A percentile compares a stretch with the other conserved stretches of the same genome.
Conservation (phyloP, 2,888 invertebrate species). For the Scaptomyza polygonia region DNA sequence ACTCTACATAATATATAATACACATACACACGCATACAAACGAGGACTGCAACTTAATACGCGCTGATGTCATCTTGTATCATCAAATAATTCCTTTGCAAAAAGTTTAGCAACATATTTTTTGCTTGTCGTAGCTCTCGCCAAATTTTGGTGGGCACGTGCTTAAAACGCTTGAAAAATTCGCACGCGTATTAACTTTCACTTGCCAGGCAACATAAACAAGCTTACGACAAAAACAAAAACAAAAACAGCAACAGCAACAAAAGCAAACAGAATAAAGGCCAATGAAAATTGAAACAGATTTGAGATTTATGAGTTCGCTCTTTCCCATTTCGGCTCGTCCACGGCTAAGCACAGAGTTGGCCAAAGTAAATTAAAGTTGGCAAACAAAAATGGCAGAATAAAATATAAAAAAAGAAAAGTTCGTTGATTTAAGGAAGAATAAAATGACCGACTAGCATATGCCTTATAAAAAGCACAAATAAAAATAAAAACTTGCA, state of each 20-base stretch:
- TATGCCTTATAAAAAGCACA: constrained; percentile 27
- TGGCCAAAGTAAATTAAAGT: constrained; percentile 64
- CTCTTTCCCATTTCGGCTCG: constrained; percentile 27
- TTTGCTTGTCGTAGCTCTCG: constrained; percentile 18
- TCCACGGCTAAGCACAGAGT: constrained; percentile 26
- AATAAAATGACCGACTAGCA: neutral
- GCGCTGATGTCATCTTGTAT: constrained; percentile 71
- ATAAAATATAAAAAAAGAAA: constrained; percentile 23
- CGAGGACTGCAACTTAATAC: constrained; percentile 55
- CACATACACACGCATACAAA: constrained; percentile 2
- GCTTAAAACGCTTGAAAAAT: constrained; percentile 54
- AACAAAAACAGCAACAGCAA: too few relatives aligned
- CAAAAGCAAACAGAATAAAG: constrained; percentile 34
- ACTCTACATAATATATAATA: too few relatives aligned
- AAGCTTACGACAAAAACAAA: constrained; percentile 55
- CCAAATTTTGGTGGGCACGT: constrained; percentile 20
- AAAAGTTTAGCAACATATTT: constrained; percentile 60
- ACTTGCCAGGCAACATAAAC: constrained; percentile 64
- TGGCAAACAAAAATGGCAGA: constrained; percentile 62
- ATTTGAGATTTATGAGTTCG: constrained; percentile 71
- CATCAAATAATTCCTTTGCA: constrained; percentile 69
- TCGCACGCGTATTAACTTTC: constrained; percentile 77
- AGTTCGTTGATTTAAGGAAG: neutral
- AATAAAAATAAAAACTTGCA: neutral
- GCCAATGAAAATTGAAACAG: constrained; percentile 70